A percentile compares a stretch with the other conserved stretches of the same genome.
Evolutionary conservation across 2,888 invertebrate genomes (phyloP).

Genomic region (Agrenia bidenticulata): DNA sequence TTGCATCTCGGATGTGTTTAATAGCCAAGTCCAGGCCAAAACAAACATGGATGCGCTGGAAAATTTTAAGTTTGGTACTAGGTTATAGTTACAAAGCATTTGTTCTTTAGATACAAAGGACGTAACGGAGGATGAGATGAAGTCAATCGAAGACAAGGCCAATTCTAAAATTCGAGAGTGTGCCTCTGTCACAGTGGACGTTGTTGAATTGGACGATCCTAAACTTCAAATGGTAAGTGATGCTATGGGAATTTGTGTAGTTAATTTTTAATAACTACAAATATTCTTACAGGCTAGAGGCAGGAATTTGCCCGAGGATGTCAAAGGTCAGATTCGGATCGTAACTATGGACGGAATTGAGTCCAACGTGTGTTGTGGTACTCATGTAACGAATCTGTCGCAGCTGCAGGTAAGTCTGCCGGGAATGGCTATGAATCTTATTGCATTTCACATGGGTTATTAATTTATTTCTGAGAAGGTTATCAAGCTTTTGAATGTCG

Average conservation of each 20-base stretch:
- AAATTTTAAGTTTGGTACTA: no score
- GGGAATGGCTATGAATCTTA: background rate
- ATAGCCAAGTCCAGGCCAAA: no score
- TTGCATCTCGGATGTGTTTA: no score
- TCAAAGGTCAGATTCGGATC: conserved; percentile 72
- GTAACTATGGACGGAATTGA: conserved; percentile 75
- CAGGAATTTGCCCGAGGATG: conserved; percentile 72
- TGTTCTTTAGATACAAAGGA: conserved; percentile 61
- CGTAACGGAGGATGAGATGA: conserved; percentile 60
- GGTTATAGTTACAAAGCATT: no score
- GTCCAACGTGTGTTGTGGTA: conserved; percentile 83
- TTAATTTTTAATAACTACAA: conserved; percentile 24
- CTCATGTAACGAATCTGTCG: conserved; percentile 75
- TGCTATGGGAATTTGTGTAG: conserved; percentile 2
- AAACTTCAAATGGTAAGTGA: conserved; percentile 59
- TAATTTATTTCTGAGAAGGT: conserved; percentile 59
- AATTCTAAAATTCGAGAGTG: conserved; percentile 70
- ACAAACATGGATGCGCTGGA: no score
- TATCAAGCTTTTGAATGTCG: conserved; percentile 65
- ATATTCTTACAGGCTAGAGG: conserved; percentile 64
- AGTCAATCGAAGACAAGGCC: conserved; percentile 63
- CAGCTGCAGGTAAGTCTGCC: conserved; percentile 58
- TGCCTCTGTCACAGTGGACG: conserved; percentile 65
- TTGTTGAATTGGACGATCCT: conserved; percentile 66
- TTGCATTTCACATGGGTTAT: background rate